Evolutionary conservation across 2,113 vertebrate genomes (phyloP), one percentile per base, ranked within the genome.

Genomic region (Corydoras sp.): DNA sequence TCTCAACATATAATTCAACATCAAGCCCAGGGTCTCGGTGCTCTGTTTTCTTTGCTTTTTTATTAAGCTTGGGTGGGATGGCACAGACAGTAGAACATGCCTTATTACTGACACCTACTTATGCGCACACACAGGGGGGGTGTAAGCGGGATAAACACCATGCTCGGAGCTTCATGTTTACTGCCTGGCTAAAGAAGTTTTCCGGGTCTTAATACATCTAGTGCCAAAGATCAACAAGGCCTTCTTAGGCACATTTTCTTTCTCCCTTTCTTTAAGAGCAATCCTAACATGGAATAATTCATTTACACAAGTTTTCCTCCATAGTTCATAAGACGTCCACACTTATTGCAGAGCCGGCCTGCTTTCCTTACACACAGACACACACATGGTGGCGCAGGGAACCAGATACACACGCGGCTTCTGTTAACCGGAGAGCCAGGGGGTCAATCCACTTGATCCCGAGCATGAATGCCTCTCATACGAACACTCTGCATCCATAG

Each of bases 391-490:
- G 61, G 60, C 30, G 9, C 54, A 35, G n/a, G 29, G 62, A 73
- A 66, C 65, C 62, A 69, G 76, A 77, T 76, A 76, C 76, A 79
- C 68, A 75, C 55, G 35, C 76, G 64, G 88, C 87, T 89, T 89
- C 88, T 88, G 87, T 88, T 89, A 90, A 90, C 88, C 87, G 83
- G 83, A 88, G 85, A 86, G 84, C 81, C 80, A 71, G 76, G 65
- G 82, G 87, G 88, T 89, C 88, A 89, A 88, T 87, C 85, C 84
- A 80, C 82, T 82, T 86, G 83, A 89, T 85, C 81, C 79, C 54
- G 65, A 69, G 85, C 86, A 86, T 82, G 83, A 85, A 89, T 88
- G 83, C 85, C 80, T 85, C 84, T 85, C 83, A 83, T 82, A 81
- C 79, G 82, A 81, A 87, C 83, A 83, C 69, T 82, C 76, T 76